A percentile compares a stretch with the other conserved stretches of the same genome.
Evolutionary conservation across 2,797 vertebrate species (phyloP).

Genomic region (Alosa sapidissima): DNA sequence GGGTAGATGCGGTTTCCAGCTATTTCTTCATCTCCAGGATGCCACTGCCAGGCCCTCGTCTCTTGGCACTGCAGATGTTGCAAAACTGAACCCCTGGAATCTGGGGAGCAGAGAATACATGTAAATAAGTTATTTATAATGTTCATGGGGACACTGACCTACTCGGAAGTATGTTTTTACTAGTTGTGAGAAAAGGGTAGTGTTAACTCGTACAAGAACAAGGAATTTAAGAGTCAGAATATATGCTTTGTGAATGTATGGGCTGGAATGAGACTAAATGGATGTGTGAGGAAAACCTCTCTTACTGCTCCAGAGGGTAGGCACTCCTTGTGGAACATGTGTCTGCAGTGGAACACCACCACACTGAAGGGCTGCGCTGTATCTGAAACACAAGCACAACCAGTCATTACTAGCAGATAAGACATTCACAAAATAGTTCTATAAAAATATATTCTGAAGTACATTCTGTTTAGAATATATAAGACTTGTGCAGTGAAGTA

Average conservation of each 20-base stretch:
- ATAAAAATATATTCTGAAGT: too few species aligned
- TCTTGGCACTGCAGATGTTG: slow-evolving; percentile 97
- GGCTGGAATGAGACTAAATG: neutral
- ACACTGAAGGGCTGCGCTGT: slow-evolving; percentile 86
- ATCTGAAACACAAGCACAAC: slow-evolving; percentile 72
- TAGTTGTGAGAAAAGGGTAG: too few species aligned
- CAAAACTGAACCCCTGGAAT: slow-evolving; percentile 86
- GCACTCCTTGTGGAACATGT: slow-evolving; percentile 99
- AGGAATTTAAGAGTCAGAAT: too few species aligned
- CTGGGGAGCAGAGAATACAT: slow-evolving; percentile 61
- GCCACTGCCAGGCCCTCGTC: slow-evolving; percentile 86
- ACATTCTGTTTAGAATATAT: too few species aligned
- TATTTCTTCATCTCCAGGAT: slow-evolving; percentile 92
- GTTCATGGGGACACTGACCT: neutral
- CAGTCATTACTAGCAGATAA: neutral
- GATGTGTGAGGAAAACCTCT: neutral
- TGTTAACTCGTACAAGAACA: too few species aligned
- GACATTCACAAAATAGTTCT: neutral
- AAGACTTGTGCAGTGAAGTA: too few species aligned
- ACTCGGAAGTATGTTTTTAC: too few species aligned
- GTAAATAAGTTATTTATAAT: neutral
- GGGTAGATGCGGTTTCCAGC: neutral
- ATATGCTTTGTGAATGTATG: neutral
- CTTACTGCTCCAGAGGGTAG: slow-evolving; percentile 88
- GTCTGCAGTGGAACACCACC: slow-evolving; percentile 96